phyloP scores from a whole-genome alignment of 2,797 vertebrate species.

The Cryptoprocta ferox region DNA sequence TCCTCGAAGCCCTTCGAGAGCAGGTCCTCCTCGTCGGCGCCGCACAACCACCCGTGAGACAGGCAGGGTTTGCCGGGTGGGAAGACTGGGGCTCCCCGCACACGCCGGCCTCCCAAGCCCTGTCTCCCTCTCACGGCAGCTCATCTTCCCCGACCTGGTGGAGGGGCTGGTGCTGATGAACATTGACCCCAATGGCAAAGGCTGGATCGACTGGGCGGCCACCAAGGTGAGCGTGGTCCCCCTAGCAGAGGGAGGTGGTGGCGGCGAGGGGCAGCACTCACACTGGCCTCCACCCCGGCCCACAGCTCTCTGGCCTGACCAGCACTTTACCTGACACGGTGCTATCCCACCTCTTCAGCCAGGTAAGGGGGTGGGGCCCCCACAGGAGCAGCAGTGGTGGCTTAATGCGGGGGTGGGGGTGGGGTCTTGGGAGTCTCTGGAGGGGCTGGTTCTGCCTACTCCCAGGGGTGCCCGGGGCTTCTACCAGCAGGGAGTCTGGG shows the following conservation, averaged over 20 bases:
- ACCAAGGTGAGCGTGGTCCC: slow-evolving; percentile 89
- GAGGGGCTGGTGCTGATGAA: slow-evolving; percentile 98
- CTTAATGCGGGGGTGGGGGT: not conserved
- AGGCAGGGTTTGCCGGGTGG: not conserved
- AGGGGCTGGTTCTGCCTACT: not conserved
- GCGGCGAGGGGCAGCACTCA: not conserved
- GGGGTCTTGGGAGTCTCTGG: not conserved
- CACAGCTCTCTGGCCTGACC: slow-evolving; percentile 95
- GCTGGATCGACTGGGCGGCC: slow-evolving; percentile 99
- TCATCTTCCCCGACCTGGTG: slow-evolving; percentile 96
- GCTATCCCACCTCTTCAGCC: slow-evolving; percentile 97
- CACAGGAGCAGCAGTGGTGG: not conserved
- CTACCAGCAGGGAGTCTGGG: no score
- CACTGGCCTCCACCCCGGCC: not conserved
- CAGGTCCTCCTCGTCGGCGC: not conserved
- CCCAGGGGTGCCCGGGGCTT: not conserved
- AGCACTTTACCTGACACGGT: slow-evolving; percentile 94
- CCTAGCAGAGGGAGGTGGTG: fast-evolving
- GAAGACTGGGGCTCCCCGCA: not conserved
- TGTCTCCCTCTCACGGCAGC: slow-evolving; percentile 83
- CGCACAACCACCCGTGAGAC: fast-evolving
- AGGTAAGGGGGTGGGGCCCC: slow-evolving; percentile 87
- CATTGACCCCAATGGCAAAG: slow-evolving; percentile 97
- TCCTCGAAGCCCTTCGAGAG: not conserved
- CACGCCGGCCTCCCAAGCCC: fast-evolving